These are phyloP conservation scores for Diphyllodes magnificus DNA, from an alignment of 2,113 vertebrate genomes.

Conservation along the genomic window DNA sequence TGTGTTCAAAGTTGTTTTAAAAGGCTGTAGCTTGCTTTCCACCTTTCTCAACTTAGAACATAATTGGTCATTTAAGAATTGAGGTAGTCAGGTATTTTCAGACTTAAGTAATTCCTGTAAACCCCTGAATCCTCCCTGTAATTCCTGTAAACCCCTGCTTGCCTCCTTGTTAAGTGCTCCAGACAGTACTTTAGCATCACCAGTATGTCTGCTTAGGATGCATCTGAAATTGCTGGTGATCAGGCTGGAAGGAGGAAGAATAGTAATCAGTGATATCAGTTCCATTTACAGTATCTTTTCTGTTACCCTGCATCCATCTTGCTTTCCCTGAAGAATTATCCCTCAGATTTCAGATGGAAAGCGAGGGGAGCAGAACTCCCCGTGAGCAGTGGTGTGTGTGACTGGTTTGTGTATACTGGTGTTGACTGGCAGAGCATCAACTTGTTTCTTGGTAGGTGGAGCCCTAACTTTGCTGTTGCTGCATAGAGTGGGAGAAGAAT, in stretches of 20 bases:
- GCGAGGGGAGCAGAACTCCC: not conserved
- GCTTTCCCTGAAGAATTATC: not conserved
- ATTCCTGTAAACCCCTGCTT: not conserved
- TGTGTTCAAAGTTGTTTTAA: not conserved
- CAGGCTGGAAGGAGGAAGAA: not conserved
- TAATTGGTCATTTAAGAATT: not conserved
- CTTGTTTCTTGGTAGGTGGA: slow-evolving; percentile 42
- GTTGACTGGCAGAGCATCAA: not conserved
- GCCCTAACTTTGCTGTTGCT: slow-evolving; percentile 8
- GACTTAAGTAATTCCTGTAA: not conserved
- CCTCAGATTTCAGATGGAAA: not conserved
- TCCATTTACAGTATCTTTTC: not conserved
- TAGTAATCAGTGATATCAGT: not conserved
- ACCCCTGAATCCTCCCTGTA: not conserved
- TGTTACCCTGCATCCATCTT: not conserved
- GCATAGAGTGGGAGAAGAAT: not conserved
- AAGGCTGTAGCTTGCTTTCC: not conserved
- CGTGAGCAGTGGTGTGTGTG: not conserved
- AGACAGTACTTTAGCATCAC: not conserved
- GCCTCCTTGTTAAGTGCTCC: not conserved
- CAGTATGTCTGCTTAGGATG: not conserved
- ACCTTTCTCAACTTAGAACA: not conserved
- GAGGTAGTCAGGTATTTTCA: not conserved
- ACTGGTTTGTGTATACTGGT: not conserved
- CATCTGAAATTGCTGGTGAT: not conserved